Evolutionary conservation across 1,140 invertebrate species (phyloP).

Genomic region (Heliconius hermathena): DNA sequence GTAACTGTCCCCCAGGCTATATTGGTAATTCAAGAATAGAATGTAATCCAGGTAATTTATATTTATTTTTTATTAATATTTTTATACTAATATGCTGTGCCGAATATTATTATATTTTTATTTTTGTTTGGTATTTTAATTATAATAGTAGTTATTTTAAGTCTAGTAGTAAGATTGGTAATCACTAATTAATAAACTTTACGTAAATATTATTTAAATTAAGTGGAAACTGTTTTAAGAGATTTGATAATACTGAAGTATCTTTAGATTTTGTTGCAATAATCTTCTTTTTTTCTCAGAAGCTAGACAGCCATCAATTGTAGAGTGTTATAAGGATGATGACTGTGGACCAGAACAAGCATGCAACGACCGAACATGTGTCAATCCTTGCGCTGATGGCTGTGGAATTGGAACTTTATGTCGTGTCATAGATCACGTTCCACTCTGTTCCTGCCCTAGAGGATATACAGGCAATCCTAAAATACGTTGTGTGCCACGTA

Average conservation of each 20-base stretch:
- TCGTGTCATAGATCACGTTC: conserved; percentile 87
- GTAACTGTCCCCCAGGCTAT: conserved; percentile 90
- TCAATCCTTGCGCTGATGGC: conserved; percentile 89
- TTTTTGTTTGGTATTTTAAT: conserved; percentile 31
- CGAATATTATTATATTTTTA: not conserved
- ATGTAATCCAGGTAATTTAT: conserved; percentile 85
- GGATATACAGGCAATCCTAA: conserved; percentile 89
- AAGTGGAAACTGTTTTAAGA: too few relatives aligned
- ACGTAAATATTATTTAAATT: too few relatives aligned
- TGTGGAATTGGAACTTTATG: conserved; percentile 91
- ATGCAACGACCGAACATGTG: conserved; percentile 89
- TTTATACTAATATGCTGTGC: not conserved
- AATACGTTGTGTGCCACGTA: conserved; percentile 89
- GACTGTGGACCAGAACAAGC: conserved; percentile 89
- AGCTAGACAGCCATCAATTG: conserved; percentile 72
- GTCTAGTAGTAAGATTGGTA: not conserved
- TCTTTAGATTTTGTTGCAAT: not conserved
- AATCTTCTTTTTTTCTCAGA: conserved; percentile 61
- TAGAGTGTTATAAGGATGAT: conserved; percentile 88
- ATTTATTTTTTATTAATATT: conserved; percentile 16
- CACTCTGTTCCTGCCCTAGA: conserved; percentile 90
- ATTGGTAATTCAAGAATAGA: conserved; percentile 91
- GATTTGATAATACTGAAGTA: too few relatives aligned
- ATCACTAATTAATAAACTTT: too few relatives aligned
- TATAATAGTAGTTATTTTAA: conserved; percentile 5